These are phyloP conservation scores for Eulemur rubriventer DNA, from an alignment of 2,797 vertebrate genomes.

Conservation along the genomic window DNA sequence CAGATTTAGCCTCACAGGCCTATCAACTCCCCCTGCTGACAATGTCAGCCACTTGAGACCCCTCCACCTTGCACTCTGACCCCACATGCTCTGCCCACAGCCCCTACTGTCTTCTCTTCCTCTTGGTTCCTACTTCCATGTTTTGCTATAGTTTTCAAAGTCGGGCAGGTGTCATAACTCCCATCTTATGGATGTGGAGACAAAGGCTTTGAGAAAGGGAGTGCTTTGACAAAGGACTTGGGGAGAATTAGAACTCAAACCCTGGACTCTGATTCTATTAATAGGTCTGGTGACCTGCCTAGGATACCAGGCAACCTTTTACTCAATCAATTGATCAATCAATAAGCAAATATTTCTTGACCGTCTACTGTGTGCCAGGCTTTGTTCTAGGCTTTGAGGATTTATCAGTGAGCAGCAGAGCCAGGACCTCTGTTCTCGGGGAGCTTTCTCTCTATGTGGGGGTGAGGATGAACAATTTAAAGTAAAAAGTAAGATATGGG, in stretches of 20 bases:
- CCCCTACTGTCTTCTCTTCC: background rate
- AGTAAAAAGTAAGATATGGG: background rate
- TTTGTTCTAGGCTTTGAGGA: background rate
- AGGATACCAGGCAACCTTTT: background rate
- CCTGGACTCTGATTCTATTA: background rate
- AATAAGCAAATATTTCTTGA: background rate
- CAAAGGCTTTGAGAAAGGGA: background rate
- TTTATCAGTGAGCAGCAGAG: background rate
- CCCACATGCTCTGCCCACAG: background rate
- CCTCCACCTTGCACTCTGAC: background rate
- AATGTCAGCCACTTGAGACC: background rate
- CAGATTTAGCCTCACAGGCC: background rate
- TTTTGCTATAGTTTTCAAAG: background rate
- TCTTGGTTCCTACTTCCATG: background rate
- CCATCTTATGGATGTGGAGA: background rate
- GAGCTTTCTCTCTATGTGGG: background rate
- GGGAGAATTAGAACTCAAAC: slow-evolving; percentile 7
- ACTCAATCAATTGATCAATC: background rate
- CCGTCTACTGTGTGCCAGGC: background rate
- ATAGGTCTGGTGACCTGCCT: background rate
- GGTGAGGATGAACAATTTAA: background rate
- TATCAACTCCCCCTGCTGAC: background rate
- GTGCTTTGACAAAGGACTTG: background rate
- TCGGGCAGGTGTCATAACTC: background rate
- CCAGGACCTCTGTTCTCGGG: background rate